Evolutionary conservation across 2,888 invertebrate genomes (phyloP), one percentile per base, ranked within the genome.

Genomic region (Bibio marci): DNA sequence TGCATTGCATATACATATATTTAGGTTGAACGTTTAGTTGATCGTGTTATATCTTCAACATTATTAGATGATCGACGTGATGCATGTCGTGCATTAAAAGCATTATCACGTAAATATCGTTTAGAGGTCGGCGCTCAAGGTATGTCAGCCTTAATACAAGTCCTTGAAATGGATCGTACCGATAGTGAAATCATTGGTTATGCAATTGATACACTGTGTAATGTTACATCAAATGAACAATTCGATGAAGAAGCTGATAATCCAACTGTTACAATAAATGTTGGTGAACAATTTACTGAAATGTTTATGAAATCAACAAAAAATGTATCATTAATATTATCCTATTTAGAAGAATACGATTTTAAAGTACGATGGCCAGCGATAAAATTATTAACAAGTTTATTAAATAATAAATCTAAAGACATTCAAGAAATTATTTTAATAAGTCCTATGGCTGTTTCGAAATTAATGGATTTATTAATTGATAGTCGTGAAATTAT

Each of bases 111-210:
- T 56, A 92, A 90, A 53, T 92, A 87, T 58, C 73, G 97, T 3
- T 73, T 98, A 19, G 94, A 97, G 62, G 97, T 99, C 27, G 98
- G 97, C 4, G 91, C 92, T 0, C 81, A 81, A 50, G 82, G 87
- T 55, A 76, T 95, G 82, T 66, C 83, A 59, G 81, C 85, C 44
- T 57, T 83, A 40, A 64, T 73, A 64, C 70, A 72, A 57, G 82
- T 94, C 3, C 62, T 98, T 49, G 82, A 91, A 58, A 72, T 79
- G 43, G 97, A 98, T 60, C 69, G 82, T 51, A 77, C 78, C 35
- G 92, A 95, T 61, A 75, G 80, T 47, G 97, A 98, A 65, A 88
- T 91, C 35, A 74, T 90, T 30, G 82, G 87, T 47, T 85, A 92
- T 59, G 83, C 87, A 2, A 64, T 98, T 31, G 95, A 97, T 53